Evolutionary conservation across 2,888 invertebrate species (phyloP).

Genomic region (Lasioglossum malachurum): DNA sequence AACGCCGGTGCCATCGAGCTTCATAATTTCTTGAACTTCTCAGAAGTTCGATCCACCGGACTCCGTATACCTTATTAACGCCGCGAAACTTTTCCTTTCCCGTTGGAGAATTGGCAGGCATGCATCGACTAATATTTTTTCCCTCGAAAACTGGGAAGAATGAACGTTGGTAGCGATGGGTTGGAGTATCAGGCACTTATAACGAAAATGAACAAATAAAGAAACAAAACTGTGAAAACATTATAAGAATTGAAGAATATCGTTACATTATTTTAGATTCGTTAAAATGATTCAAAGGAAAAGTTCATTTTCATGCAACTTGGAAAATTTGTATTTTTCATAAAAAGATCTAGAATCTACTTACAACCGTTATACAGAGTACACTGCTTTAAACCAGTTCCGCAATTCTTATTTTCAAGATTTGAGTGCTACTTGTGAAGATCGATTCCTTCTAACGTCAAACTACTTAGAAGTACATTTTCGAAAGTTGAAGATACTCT

Average conservation of each 20-base stretch:
- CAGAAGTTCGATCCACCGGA: conserved; percentile 17
- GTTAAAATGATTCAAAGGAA: no score
- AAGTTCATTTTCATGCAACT: no score
- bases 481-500: background rate
- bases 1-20: conserved; percentile 14
- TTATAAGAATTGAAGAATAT: background rate
- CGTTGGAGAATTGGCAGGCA: conserved; percentile 28
- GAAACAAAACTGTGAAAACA: background rate
- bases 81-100: conserved; percentile 37
- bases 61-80: conserved; percentile 46
- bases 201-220: background rate
- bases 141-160: background rate
- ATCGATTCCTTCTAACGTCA: background rate
- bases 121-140: conserved; percentile 46
- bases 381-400: background rate
- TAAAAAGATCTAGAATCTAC: background rate
- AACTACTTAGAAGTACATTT: background rate
- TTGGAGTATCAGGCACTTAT: background rate
- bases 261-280: no score
- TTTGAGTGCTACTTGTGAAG: background rate
- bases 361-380: background rate
- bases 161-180: background rate
- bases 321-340: background rate
- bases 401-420: background rate
- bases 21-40: conserved; percentile 50